A percentile compares a stretch with the other conserved stretches of the same genome.
phyloP scores from a whole-genome alignment of 2,797 vertebrate genomes.

The Paramormyrops hopkinsi region DNA sequence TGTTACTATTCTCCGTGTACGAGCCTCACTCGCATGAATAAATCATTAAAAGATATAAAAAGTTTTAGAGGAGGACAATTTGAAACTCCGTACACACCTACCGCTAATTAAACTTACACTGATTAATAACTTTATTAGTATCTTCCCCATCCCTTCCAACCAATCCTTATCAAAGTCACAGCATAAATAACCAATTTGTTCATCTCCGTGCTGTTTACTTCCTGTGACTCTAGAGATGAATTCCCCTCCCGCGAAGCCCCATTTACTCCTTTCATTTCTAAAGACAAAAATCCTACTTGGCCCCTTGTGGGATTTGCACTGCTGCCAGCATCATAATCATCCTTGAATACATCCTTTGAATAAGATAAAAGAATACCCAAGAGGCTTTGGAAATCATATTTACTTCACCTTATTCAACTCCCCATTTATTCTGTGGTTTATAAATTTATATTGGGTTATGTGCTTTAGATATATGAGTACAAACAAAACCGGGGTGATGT shows the following conservation, averaged over 20 bases:
- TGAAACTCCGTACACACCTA: neutral
- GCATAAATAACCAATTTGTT: conserved; percentile 14
- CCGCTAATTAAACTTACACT: conserved; percentile 18
- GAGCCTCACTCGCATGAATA: neutral
- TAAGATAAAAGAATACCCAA: conserved; percentile 17
- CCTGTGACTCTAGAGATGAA: conserved; percentile 4
- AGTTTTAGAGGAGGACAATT: conserved; percentile 15
- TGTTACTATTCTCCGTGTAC: neutral
- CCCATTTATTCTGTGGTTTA: neutral
- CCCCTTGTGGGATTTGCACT: neutral
- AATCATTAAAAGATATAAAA: neutral
- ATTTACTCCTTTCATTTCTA: conserved; percentile 15
- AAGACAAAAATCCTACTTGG: conserved; percentile 10
- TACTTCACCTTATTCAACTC: conserved; percentile 18
- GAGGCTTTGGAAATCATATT: conserved; percentile 7
- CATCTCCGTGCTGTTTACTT: conserved; percentile 17
- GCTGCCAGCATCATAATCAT: conserved; percentile 15
- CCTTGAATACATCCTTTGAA: conserved; percentile 18
- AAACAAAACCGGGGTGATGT: neutral
- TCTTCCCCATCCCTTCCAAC: conserved; percentile 8
- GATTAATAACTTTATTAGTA: conserved; percentile 6
- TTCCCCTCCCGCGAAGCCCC: neutral
- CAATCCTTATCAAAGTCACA: conserved; percentile 6
- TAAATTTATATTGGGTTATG: conserved; percentile 11
- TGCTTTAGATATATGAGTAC: neutral